These are phyloP conservation scores for Cantharis lateralis DNA, from an alignment of 2,888 invertebrate genomes.

Conservation along the genomic window DNA sequence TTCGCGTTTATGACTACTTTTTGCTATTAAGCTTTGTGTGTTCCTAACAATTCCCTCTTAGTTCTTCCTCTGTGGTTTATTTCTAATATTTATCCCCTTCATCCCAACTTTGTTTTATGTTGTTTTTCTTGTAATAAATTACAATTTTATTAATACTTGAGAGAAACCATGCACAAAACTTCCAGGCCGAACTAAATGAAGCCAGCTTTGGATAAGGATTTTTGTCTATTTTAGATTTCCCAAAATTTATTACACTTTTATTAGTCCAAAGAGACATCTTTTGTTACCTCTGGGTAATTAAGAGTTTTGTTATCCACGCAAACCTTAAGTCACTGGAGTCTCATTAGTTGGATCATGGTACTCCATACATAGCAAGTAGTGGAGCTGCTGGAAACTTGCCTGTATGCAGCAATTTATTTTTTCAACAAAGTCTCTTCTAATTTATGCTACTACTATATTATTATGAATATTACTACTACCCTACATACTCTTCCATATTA, in stretches of 20 bases:
- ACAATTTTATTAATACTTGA: not conserved
- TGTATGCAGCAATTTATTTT: not conserved
- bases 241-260: not conserved
- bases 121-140: not conserved
- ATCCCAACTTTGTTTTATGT: not conserved
- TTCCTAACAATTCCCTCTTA: conserved; percentile 8
- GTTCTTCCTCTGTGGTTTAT: conserved; percentile 1
- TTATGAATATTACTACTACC: not conserved
- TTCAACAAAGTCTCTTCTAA: not conserved
- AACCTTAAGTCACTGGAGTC: not conserved
- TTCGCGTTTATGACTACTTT: conserved; percentile 21
- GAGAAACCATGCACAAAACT: not conserved
- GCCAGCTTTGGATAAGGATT: not conserved
- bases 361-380: not conserved
- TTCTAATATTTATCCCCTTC: not conserved
- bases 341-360: not conserved
- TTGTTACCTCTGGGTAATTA: not conserved
- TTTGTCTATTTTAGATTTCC: not conserved
- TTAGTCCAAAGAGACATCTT: not conserved
- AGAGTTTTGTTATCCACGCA: not conserved
- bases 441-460: not conserved
- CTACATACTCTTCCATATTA: not conserved
- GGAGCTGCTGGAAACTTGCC: not conserved
- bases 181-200: not conserved
- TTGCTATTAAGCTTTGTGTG: conserved; percentile 16